A percentile compares a stretch with the other conserved stretches of the same genome.
phyloP scores from a whole-genome alignment of 2,113 vertebrate species.

The Ammodytes marinus region DNA sequence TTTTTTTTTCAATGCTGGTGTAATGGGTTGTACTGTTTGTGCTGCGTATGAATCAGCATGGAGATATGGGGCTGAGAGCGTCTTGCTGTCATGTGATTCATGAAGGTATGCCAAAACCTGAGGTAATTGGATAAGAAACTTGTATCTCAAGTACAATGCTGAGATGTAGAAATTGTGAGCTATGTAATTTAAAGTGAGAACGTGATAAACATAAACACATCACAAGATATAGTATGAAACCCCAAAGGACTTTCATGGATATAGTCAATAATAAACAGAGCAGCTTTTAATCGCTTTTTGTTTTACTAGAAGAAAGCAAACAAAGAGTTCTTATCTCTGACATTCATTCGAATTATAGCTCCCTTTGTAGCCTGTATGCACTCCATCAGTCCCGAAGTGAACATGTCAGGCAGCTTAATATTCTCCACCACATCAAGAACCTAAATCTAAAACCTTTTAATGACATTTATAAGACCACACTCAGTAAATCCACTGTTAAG shows the following conservation, averaged over 20 bases:
- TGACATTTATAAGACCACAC: constrained; percentile 69
- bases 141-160: not conserved
- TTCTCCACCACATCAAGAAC: constrained; percentile 50
- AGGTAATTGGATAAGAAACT: not conserved
- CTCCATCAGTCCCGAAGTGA: constrained; percentile 26
- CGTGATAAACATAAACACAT: not conserved
- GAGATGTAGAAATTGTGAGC: not conserved
- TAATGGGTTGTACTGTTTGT: not conserved
- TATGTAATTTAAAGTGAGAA: not conserved
- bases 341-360: constrained; percentile 32
- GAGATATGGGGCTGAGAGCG: not conserved
- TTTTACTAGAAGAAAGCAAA: not conserved
- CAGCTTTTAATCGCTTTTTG: not conserved
- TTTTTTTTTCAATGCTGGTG: not conserved
- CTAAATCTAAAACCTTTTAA: constrained; percentile 36
- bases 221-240: too few species aligned
- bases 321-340: constrained; percentile 36
- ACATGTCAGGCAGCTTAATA: constrained; percentile 10
- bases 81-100: constrained; percentile 1
- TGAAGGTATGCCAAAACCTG: constrained; percentile 14
- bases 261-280: not conserved
- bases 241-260: not conserved
- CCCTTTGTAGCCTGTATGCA: constrained; percentile 23
- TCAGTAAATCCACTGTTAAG: constrained; percentile 47
- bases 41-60: not conserved